phyloP scores from a whole-genome alignment of 2,888 invertebrate genomes.

The Limnephilus lunatus region DNA sequence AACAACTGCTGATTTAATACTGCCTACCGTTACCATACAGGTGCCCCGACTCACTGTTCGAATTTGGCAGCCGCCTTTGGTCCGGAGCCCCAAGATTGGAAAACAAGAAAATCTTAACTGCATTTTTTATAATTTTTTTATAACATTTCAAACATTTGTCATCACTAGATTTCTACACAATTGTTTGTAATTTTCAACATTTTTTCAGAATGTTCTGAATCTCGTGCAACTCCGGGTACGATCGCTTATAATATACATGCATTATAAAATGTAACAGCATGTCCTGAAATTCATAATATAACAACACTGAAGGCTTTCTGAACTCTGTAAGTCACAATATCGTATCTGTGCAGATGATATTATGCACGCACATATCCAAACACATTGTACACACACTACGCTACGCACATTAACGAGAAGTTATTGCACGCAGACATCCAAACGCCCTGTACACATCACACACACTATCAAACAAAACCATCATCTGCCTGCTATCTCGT shows the following conservation, averaged over 20 bases:
- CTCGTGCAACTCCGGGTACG: background rate
- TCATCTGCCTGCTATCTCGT: background rate
- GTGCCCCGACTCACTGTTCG: background rate
- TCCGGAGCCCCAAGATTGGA: background rate
- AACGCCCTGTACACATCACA: background rate
- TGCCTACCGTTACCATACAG: background rate
- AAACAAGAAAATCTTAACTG: background rate
- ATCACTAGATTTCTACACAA: too few species aligned
- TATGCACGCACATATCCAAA: too few species aligned
- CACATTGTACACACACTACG: too few species aligned
- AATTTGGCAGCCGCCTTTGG: background rate
- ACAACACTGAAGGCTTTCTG: background rate
- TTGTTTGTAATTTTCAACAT: background rate
- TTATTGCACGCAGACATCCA: background rate
- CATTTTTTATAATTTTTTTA: too few species aligned
- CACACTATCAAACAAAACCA: background rate
- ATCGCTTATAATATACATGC: too few species aligned
- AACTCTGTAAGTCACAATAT: background rate
- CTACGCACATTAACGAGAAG: too few species aligned
- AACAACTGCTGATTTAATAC: background rate
- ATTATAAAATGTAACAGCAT: background rate
- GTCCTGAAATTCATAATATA: background rate
- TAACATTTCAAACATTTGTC: too few species aligned
- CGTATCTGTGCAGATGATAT: background rate
- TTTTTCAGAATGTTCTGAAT: background rate